Base-by-base conservation (phyloP, 30 jellyfish, hydroid and myxozoan species). In the Aurelia coerulea region DNA sequence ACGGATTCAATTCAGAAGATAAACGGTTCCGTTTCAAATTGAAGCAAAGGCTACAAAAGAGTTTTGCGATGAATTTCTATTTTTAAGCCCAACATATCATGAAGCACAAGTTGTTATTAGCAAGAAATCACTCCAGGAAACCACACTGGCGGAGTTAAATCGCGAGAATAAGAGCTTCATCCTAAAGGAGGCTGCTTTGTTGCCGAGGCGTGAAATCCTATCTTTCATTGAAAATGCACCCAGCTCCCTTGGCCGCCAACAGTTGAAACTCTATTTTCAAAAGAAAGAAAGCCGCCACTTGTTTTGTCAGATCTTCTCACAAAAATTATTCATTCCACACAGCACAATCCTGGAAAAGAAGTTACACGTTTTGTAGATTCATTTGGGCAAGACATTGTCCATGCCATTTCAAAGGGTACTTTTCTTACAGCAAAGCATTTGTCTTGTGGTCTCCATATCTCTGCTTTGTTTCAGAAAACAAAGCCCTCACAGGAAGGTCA, bases 101-200 rank as follows among this genome's bases (percentile, higher is more conserved):
- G 88, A 78, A 29, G 81, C 88, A 35, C 59, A 78, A 62, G 63
- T 78, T 62, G 60, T 78, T 17, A 46, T 78, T 2, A 78, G 88
- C 75, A 58, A 62, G 19, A 39, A 46, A 42, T 13, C 88, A 11
- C 78, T 78, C 59, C 35, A 29, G 46, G 63, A 34, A 54, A 78
- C 88, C 2, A 78, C 88, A 1, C 81, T 78, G 41, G 49, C 64
- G 1, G 37, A 34, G 33, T 78, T 78, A 67, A 78, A 37, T 12
- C 58, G 53, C 34, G 81, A 62, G 2, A 78, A 51, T 59, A 59
- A 37, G 12, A 17, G 51, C 37, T 78, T 78, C 54, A 11, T 78
- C 10, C 53, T 78, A 62, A 78, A 78, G 53, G 88, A 78, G 62
- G 88, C 88, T 46, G 88, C 88, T 18, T 54, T 73, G n/a, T 37